Conservation (phyloP, 1,140 invertebrate species). For the Drosophila elegans region DNA sequence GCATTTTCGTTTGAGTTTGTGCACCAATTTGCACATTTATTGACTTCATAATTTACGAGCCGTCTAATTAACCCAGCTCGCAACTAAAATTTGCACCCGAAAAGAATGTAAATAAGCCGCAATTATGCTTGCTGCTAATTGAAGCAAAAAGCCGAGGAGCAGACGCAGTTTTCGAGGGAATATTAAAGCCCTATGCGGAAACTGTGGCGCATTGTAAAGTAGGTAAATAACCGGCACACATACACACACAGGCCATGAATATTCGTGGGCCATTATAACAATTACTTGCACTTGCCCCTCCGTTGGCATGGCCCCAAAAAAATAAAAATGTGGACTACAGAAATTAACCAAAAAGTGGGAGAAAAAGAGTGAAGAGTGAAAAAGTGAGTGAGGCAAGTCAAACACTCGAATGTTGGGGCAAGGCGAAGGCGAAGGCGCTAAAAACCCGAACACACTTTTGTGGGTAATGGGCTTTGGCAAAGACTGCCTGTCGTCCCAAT, state of each 20-base stretch:
- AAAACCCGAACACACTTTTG: slow-evolving; percentile 70
- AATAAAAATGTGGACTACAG: slow-evolving; percentile 11
- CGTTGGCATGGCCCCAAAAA: slow-evolving; percentile 24
- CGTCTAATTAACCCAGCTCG: slow-evolving; percentile 36
- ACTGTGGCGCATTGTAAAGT: slow-evolving; percentile 34
- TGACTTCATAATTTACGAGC: slow-evolving; percentile 47
- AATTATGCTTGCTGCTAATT: slow-evolving; percentile 56
- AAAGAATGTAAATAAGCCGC: slow-evolving; percentile 40
- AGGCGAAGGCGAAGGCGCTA: slow-evolving; percentile 61
- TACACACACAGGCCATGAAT: slow-evolving; percentile 32
- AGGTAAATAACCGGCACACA: slow-evolving; percentile 34
- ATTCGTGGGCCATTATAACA: slow-evolving; percentile 56
- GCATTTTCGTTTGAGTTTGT: slow-evolving; percentile 11
- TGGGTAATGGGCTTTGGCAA: slow-evolving; percentile 64
- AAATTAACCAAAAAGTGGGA: slow-evolving; percentile 32
- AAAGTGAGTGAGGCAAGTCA: slow-evolving; percentile 53
- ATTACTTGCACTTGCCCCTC: slow-evolving; percentile 52
- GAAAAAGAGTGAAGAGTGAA: slow-evolving; percentile 11
- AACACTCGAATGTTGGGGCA: slow-evolving; percentile 40
- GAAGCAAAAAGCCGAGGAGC: slow-evolving; percentile 33
- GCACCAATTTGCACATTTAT: slow-evolving; percentile 35
- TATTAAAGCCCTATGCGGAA: slow-evolving; percentile 33
- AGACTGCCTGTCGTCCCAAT: slow-evolving; percentile 32
- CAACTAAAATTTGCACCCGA: slow-evolving; percentile 39
- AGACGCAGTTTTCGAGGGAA: slow-evolving; percentile 20